Conservation (phyloP, 2,797 vertebrate species). For the Sebastes oblongus region DNA sequence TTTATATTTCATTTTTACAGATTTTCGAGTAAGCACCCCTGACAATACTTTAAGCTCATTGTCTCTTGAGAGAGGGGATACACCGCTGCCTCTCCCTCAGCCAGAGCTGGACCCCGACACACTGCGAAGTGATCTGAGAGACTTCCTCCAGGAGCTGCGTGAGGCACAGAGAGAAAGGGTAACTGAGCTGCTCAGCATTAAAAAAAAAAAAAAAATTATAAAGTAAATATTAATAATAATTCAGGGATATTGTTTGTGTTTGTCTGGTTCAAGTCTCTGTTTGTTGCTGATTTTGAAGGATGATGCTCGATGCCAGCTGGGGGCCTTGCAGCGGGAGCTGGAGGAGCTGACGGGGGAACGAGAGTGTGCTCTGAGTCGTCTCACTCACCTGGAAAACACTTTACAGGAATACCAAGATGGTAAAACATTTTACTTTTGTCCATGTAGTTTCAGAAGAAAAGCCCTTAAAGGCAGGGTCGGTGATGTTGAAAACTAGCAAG, state of each 20-base stretch:
- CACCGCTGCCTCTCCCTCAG: conserved; percentile 71
- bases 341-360: conserved; percentile 83
- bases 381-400: conserved; percentile 83
- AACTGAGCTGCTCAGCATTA: background rate
- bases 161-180: conserved; percentile 89
- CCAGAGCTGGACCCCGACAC: conserved; percentile 86
- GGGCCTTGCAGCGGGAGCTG: conserved; percentile 79
- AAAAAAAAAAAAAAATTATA: background rate
- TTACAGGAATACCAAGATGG: conserved; percentile 89
- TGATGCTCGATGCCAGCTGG: conserved; percentile 82
- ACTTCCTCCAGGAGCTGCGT: conserved; percentile 90
- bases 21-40: conserved; percentile 74
- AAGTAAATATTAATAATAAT: background rate
- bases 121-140: conserved; percentile 84
- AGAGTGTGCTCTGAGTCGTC: conserved; percentile 73
- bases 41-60: conserved; percentile 76
- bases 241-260: background rate
- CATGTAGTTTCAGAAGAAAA: background rate
- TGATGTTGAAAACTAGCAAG: too few relatives aligned
- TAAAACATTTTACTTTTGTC: conserved; percentile 31
- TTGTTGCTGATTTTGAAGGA: conserved; percentile 78
- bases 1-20: conserved; percentile 47
- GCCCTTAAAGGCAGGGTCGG: background rate
- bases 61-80: conserved; percentile 79
- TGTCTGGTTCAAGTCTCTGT: background rate